Percentiles rank a stretch among this genome's conserved stretches.
phyloP scores from a whole-genome alignment of 2,888 invertebrate genomes.

The Schizaphis graminum region DNA sequence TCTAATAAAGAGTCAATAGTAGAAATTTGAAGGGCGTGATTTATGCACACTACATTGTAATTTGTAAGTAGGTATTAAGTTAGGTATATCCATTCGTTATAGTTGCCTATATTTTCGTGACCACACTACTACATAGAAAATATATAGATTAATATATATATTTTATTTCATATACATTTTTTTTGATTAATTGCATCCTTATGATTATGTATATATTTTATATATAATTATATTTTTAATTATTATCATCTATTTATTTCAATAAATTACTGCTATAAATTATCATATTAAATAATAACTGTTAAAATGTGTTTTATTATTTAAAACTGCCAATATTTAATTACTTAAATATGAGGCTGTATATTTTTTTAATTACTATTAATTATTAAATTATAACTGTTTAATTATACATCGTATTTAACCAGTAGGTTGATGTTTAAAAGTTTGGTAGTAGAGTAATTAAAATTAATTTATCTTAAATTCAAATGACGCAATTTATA shows the following conservation, averaged over 20 bases:
- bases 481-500: neutral
- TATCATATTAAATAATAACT: neutral
- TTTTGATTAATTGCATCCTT: neutral
- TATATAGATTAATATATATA: neutral
- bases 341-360: neutral
- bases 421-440: neutral
- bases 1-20: conserved; percentile 51
- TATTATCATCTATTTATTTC: neutral
- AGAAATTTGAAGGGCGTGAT: conserved; percentile 50
- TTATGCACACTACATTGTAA: conserved; percentile 13
- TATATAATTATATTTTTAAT: neutral
- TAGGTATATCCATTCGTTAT: conserved; percentile 16
- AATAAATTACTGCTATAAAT: neutral
- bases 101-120: neutral
- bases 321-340: neutral
- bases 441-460: neutral
- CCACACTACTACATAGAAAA: neutral
- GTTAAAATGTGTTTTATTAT: neutral
- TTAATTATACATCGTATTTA: neutral
- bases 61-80: neutral
- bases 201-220: neutral
- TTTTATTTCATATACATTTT: neutral
- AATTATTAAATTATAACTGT: neutral
- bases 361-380: neutral
- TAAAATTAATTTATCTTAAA: neutral